These are phyloP conservation scores for Caerostris darwini DNA, from an alignment of 1,140 invertebrate genomes.

Conservation along the genomic window DNA sequence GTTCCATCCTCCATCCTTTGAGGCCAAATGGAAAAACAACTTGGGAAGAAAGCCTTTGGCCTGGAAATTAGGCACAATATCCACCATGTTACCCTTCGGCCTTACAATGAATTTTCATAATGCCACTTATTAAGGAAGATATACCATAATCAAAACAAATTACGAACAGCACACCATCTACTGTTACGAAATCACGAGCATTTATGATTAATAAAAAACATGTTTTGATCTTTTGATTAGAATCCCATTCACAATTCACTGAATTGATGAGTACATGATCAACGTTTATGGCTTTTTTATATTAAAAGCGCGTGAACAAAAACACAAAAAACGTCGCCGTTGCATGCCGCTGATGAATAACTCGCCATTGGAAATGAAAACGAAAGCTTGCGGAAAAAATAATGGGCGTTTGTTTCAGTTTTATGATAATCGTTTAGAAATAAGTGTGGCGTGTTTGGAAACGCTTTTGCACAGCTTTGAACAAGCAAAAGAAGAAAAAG, in stretches of 20 bases:
- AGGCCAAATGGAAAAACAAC: too few relatives aligned
- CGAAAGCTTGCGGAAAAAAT: constrained; percentile 21
- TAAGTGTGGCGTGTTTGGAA: constrained; percentile 12
- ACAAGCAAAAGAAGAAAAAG: constrained; percentile 10
- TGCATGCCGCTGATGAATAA: constrained; percentile 21
- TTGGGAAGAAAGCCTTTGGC: too few relatives aligned
- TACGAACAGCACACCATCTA: too few relatives aligned
- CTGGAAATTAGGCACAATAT: too few relatives aligned
- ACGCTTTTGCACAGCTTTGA: constrained; percentile 14
- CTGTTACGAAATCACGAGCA: too few relatives aligned
- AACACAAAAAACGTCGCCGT: not conserved
- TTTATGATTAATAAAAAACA: too few relatives aligned
- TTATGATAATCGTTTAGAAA: constrained; percentile 34
- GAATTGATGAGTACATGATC: not conserved
- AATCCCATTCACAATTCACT: not conserved
- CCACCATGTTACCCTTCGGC: too few relatives aligned
- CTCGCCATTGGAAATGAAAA: constrained; percentile 7
- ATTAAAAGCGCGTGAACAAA: not conserved
- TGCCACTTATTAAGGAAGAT: too few relatives aligned
- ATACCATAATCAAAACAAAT: too few relatives aligned
- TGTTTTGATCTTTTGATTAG: not conserved
- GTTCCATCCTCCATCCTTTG: too few relatives aligned
- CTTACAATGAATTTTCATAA: too few relatives aligned
- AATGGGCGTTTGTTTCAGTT: constrained; percentile 42
- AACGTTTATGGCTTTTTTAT: constrained; percentile 12